phyloP scores from a whole-genome alignment of 2,888 invertebrate genomes.

The Eristalis pertinax region DNA sequence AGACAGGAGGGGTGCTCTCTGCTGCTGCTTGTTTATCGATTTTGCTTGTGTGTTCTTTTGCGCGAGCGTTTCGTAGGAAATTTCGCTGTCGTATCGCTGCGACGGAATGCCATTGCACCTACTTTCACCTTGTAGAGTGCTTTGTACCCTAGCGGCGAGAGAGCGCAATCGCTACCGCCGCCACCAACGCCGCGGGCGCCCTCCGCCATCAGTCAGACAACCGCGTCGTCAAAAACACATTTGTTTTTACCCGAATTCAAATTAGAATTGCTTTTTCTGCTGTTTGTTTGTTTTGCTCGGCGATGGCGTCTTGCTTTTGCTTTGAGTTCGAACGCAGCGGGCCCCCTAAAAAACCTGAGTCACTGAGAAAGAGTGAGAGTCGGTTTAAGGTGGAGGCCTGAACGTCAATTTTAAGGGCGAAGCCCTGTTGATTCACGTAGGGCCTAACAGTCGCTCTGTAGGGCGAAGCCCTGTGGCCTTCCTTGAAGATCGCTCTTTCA shows the following conservation, averaged over 20 bases:
- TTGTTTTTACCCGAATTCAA: neutral
- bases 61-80: neutral
- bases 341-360: too few relatives aligned
- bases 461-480: too few relatives aligned
- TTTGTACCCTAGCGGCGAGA: constrained; percentile 21
- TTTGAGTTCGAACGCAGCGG: too few relatives aligned
- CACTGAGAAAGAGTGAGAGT: too few relatives aligned
- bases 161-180: neutral
- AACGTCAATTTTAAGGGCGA: too few relatives aligned
- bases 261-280: neutral
- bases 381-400: too few relatives aligned
- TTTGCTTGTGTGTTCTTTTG: neutral
- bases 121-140: constrained; percentile 48
- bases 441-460: too few relatives aligned
- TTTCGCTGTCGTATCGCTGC: neutral
- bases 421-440: too few relatives aligned
- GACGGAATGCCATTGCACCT: constrained; percentile 45
- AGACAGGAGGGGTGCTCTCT: too few relatives aligned
- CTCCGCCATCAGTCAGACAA: neutral
- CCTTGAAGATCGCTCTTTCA: too few relatives aligned
- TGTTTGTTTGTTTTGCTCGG: neutral
- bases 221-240: too few relatives aligned
- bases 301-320: neutral
- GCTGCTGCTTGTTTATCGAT: neutral
- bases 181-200: too few relatives aligned